Percentiles rank a stretch among this genome's conserved stretches.
phyloP scores from a whole-genome alignment of 1,140 invertebrate species.

The Lucilia sericata region DNA sequence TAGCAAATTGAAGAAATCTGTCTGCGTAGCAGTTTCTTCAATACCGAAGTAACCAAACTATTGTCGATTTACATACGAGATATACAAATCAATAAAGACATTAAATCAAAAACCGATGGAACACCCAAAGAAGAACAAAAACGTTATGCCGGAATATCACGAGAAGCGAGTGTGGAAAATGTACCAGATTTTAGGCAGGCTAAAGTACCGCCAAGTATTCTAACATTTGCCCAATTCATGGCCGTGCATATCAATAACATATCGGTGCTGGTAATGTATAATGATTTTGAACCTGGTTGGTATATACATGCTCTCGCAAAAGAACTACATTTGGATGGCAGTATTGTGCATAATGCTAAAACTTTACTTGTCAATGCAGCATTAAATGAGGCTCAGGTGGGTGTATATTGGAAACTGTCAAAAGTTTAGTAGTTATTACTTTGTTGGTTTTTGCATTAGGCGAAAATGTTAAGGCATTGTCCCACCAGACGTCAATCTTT shows the following conservation, averaged over 20 bases:
- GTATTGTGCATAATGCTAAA: constrained; percentile 77
- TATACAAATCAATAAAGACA: constrained; percentile 86
- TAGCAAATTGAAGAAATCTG: constrained; percentile 89
- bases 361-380: constrained; percentile 80
- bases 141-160: constrained; percentile 63
- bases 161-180: constrained; percentile 58
- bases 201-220: constrained; percentile 81
- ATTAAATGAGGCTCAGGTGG: constrained; percentile 71
- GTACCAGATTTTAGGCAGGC: constrained; percentile 78
- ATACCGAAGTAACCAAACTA: constrained; percentile 89
- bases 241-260: constrained; percentile 87
- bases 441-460: constrained; percentile 47
- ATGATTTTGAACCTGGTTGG: constrained; percentile 76
- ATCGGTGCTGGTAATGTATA: constrained; percentile 78
- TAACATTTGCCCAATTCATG: constrained; percentile 88
- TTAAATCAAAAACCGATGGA: constrained; percentile 65
- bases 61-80: constrained; percentile 86
- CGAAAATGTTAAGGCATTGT: constrained; percentile 69
- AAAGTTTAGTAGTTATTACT: neutral
- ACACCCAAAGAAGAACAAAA: constrained; percentile 45
- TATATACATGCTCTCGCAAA: constrained; percentile 80
- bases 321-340: constrained; percentile 83
- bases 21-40: constrained; percentile 89
- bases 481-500: constrained; percentile 60
- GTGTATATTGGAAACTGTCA: neutral